These are phyloP conservation scores for Hylaeus anthracinus DNA, from an alignment of 1,140 invertebrate genomes.

Conservation along the genomic window DNA sequence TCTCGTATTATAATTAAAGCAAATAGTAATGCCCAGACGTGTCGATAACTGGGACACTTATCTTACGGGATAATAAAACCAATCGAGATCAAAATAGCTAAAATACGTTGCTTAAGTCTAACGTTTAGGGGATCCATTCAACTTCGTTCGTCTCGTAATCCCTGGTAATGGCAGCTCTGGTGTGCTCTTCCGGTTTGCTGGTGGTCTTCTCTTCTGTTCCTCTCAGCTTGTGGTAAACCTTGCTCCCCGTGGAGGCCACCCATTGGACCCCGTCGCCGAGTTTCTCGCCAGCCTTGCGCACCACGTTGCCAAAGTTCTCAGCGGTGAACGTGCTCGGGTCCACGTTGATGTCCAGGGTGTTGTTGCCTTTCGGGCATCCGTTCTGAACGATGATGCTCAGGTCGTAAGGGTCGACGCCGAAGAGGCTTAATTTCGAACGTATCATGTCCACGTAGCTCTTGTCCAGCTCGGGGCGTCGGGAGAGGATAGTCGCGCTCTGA, in stretches of 20 bases:
- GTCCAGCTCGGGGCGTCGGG: conserved; percentile 86
- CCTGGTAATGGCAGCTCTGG: conserved; percentile 26
- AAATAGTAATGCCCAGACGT: too few species aligned
- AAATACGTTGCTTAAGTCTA: background rate
- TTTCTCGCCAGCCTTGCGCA: conserved; percentile 87
- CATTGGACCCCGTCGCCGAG: conserved; percentile 85
- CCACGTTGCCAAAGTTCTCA: conserved; percentile 85
- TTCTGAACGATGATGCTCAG: conserved; percentile 88
- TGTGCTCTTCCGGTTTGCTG: conserved; percentile 21
- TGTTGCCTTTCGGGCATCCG: conserved; percentile 83
- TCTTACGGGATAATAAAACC: background rate
- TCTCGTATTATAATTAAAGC: too few species aligned
- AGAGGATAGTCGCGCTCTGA: conserved; percentile 89
- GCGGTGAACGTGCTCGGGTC: conserved; percentile 88
- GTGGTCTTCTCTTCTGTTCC: conserved; percentile 64
- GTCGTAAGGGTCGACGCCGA: conserved; percentile 87
- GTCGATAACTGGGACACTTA: background rate
- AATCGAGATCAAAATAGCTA: background rate
- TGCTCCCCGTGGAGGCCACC: conserved; percentile 81
- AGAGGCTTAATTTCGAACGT: conserved; percentile 82
- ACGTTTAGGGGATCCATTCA: conserved; percentile 76
- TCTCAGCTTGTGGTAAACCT: conserved; percentile 81
- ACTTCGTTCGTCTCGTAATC: conserved; percentile 77
- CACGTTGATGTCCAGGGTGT: conserved; percentile 87
- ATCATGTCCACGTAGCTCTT: conserved; percentile 86